These are phyloP conservation scores for Cheilosia vernalis DNA, from an alignment of 2,888 invertebrate genomes.

Conservation along the genomic window DNA sequence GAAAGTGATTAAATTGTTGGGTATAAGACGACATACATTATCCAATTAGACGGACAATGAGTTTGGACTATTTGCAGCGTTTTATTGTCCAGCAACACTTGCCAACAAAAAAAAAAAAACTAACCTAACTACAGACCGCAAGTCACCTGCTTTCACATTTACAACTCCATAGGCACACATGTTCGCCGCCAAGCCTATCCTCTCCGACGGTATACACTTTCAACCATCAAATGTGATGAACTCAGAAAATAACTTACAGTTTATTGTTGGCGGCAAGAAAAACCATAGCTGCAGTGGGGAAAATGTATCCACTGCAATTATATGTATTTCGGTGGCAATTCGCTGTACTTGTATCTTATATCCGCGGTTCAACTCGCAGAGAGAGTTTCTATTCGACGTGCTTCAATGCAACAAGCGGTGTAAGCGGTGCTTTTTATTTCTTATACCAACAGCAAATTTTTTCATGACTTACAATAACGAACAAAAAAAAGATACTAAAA, in stretches of 20 bases:
- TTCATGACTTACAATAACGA: conserved; percentile 42
- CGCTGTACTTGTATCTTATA: conserved; percentile 17
- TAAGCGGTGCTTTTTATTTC: conserved; percentile 2
- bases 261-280: conserved; percentile 62
- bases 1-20: conserved; percentile 30
- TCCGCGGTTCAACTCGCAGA: conserved; percentile 52
- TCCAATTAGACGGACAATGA: conserved; percentile 61
- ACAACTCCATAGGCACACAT: conserved; percentile 51
- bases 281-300: conserved; percentile 29
- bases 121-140: conserved; percentile 38
- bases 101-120: conserved; percentile 21
- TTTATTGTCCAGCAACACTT: conserved; percentile 10
- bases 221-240: conserved; percentile 65
- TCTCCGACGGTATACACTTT: conserved; percentile 32
- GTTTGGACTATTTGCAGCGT: conserved; percentile 5
- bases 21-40: conserved; percentile 35
- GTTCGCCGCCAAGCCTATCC: conserved; percentile 1
- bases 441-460: conserved; percentile 13
- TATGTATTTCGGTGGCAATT: conserved; percentile 43
- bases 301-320: conserved; percentile 54
- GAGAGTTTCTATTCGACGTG: conserved; percentile 58
- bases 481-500: conserved; percentile 21
- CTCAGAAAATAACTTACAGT: conserved; percentile 68
- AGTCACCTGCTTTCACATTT: conserved; percentile 73
- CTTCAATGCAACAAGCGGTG: conserved; percentile 45